Conservation (phyloP, 2,797 vertebrate species). For the Hippopotamyrus pictus region DNA sequence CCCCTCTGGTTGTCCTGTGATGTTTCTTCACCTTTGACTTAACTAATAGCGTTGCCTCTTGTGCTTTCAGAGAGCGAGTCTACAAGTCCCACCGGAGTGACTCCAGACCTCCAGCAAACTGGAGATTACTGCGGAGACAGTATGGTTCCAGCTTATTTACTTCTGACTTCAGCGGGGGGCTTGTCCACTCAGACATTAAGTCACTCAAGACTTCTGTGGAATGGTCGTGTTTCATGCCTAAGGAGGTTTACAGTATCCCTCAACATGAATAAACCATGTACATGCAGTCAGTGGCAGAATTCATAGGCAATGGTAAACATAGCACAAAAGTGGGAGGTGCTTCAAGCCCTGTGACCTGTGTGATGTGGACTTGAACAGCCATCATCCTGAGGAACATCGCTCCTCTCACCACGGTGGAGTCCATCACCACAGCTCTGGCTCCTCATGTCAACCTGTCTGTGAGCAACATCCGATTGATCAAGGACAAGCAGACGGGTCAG, state of each 20-base stretch:
- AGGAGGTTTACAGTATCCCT: not conserved
- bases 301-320: not conserved
- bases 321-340: not conserved
- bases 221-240: not conserved
- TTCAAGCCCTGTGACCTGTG: conserved; percentile 3
- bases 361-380: conserved; percentile 57
- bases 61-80: conserved; percentile 72
- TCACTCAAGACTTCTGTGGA: not conserved
- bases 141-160: conserved; percentile 52
- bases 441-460: conserved; percentile 90
- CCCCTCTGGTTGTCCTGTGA: conserved; percentile 5
- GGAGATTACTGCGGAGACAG: conserved; percentile 96
- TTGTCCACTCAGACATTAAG: not conserved
- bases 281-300: not conserved
- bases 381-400: conserved; percentile 97
- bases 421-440: conserved; percentile 84
- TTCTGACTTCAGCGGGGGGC: not conserved
- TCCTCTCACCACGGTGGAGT: conserved; percentile 85
- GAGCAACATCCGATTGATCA: conserved; percentile 96
- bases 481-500: conserved; percentile 97
- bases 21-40: not conserved
- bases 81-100: conserved; percentile 63
- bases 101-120: conserved; percentile 75
- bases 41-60: conserved; percentile 38
- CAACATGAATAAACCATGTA: not conserved